Percentiles rank a stretch among this genome's conserved stretches.
Evolutionary conservation across 92 coral and sea anemone genomes (phyloP).

Genomic region (Porites lobata): DNA sequence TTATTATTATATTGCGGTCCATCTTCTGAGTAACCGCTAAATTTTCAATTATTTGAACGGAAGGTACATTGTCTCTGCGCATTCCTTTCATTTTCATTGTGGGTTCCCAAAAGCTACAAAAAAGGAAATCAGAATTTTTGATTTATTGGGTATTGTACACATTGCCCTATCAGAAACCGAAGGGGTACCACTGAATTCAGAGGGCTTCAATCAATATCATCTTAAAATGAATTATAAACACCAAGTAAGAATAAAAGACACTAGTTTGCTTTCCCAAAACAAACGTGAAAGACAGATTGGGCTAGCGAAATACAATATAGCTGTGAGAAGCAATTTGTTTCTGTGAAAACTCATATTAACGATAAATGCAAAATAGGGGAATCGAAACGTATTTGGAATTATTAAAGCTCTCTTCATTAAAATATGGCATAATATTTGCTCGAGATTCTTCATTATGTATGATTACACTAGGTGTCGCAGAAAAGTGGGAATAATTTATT

Average conservation of each 20-base stretch:
- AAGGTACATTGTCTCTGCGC: no score
- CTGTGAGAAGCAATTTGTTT: not conserved
- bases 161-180: no score
- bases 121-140: no score
- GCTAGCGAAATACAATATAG: not conserved
- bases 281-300: not conserved
- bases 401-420: slow-evolving; percentile 22
- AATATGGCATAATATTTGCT: not conserved
- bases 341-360: not conserved
- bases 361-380: not conserved
- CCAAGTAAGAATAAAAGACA: not conserved
- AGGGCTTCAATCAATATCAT: no score
- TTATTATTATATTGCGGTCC: no score
- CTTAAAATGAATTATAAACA: not conserved
- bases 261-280: not conserved
- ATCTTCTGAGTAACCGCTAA: no score
- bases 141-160: no score
- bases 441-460: not conserved
- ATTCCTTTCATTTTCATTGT: no score
- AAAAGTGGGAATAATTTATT: not conserved
- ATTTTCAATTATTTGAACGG: no score
- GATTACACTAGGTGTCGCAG: not conserved
- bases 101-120: no score
- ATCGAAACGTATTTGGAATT: not conserved
- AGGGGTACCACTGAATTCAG: no score